Evolutionary conservation across 2,888 invertebrate species (phyloP).

Genomic region (Sinelater perroti): DNA sequence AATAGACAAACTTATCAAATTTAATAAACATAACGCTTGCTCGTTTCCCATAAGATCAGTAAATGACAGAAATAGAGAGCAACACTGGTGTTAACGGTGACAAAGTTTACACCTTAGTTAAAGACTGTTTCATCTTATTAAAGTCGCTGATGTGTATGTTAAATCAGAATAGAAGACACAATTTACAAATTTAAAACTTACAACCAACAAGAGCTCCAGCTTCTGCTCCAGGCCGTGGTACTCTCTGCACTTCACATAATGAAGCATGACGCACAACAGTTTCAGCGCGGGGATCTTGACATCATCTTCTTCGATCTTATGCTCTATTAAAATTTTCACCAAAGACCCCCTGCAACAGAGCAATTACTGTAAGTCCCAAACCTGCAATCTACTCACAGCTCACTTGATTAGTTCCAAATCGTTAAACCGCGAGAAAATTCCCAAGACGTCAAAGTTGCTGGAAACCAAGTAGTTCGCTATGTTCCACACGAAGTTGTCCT

Average conservation of each 20-base stretch:
- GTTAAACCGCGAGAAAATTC: slow-evolving; percentile 22
- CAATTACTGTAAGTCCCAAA: background rate
- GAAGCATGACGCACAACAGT: slow-evolving; percentile 24
- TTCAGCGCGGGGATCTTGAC: slow-evolving; percentile 15
- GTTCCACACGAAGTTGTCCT: slow-evolving; percentile 19
- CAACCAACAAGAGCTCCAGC: slow-evolving; percentile 17
- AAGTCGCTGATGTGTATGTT: too few species aligned
- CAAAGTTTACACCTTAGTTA: too few species aligned
- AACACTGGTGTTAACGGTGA: too few species aligned
- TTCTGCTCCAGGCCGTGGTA: slow-evolving; percentile 21
- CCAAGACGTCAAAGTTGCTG: slow-evolving; percentile 24
- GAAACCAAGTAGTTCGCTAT: slow-evolving; percentile 26
- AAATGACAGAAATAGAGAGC: too few species aligned
- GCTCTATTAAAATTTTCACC: slow-evolving; percentile 21
- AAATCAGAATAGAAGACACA: background rate
- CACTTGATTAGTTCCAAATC: slow-evolving; percentile 16
- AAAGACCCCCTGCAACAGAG: too few species aligned
- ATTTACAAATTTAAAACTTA: slow-evolving; percentile 7
- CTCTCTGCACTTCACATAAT: slow-evolving; percentile 19
- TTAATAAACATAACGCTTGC: too few species aligned
- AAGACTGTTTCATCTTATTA: too few species aligned
- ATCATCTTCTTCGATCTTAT: slow-evolving; percentile 19
- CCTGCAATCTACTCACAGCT: too few species aligned
- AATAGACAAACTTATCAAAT: too few species aligned
- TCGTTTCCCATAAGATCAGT: too few species aligned